Evolutionary conservation across 64 coral and sea anemone species (phyloP), one percentile per base, ranked within the genome.

Genomic region (Porites lutea): DNA sequence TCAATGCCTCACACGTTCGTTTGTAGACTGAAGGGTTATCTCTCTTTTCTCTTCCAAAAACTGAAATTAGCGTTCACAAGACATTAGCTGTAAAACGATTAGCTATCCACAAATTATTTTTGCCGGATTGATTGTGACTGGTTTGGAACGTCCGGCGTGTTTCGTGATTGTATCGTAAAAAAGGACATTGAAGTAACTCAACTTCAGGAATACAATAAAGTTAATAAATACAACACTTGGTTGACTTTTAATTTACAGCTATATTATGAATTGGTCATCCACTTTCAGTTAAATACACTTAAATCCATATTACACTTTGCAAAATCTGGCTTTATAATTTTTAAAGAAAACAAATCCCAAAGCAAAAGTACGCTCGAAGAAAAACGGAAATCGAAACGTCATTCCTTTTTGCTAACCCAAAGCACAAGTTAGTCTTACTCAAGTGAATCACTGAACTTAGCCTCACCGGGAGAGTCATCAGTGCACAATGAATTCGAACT

Each of bases 21-120:
- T 84, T 65, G 81, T 84, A 84, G 81, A 84, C 81, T 84, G 81
- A 84, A 69, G 7, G 9, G 69, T 22, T 84, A 5, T 68, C 5
- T 84, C 23, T 52, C 62, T 20, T 67, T 45, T 51, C 48, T 84
- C 18, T 48, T 76, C 69, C 46, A 46, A 52, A 47, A 82, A 68
- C n/a, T 4, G 52, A 47, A 84, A 37, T 84, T 84, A 52, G 61
- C 79, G 60, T 82, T 82, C 37, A 13, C 18, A 65, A n/a, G 14
- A 44, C 79, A 27, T 44, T 65, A 52, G 69, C 18, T 57, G 49
- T 6, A 0, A 81, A 51, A 18, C 46, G 54, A 57, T 57, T 9
- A n/a, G 16, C 15, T 15, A 3, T 52, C 4, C 2, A 19, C 2
- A 49, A 52, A 37, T 37, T 37, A 37, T 37, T 76, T 52, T 76